Conservation (phyloP, 2,113 vertebrate species). For the Nerophis lumbriciformis region DNA sequence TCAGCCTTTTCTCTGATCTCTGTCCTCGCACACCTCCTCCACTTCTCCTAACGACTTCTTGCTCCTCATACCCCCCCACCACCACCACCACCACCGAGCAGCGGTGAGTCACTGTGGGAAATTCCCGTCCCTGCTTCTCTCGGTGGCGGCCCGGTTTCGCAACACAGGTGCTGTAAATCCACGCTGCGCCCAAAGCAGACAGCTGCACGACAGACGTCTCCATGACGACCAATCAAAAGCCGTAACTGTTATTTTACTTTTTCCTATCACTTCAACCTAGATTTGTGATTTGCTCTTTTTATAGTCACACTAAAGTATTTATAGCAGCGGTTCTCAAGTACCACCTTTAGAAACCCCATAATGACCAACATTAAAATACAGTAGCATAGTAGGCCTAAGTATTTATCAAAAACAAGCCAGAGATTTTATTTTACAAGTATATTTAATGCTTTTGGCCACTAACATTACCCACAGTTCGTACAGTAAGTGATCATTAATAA, state of each 20-base stretch:
- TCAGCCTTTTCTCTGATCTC: constrained; percentile 16
- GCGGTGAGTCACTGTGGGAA: constrained; percentile 70
- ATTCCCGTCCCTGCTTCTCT: constrained; percentile 67
- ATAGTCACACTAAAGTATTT: no score
- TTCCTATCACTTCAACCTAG: constrained; percentile 6
- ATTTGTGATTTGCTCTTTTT: no score
- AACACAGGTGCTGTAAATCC: constrained; percentile 59
- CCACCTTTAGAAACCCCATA: no score
- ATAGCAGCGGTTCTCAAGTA: no score
- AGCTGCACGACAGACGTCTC: constrained; percentile 31
- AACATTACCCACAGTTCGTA: no score
- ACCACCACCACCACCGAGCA: constrained; percentile 25
- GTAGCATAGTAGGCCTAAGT: no score
- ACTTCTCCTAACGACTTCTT: constrained; percentile 32
- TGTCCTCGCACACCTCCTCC: constrained; percentile 12
- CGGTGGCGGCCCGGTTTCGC: constrained; percentile 55
- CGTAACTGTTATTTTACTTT: constrained; percentile 14
- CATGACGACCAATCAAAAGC: constrained; percentile 30
- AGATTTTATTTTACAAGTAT: no score
- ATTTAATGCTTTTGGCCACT: no score
- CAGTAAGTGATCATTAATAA: no score
- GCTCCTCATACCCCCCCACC: constrained; percentile 15
- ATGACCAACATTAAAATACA: no score
- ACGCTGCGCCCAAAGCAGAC: constrained; percentile 19
- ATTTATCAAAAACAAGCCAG: no score